Conservation (phyloP, 2,113 vertebrate genomes). For the Microtus richardsoni region DNA sequence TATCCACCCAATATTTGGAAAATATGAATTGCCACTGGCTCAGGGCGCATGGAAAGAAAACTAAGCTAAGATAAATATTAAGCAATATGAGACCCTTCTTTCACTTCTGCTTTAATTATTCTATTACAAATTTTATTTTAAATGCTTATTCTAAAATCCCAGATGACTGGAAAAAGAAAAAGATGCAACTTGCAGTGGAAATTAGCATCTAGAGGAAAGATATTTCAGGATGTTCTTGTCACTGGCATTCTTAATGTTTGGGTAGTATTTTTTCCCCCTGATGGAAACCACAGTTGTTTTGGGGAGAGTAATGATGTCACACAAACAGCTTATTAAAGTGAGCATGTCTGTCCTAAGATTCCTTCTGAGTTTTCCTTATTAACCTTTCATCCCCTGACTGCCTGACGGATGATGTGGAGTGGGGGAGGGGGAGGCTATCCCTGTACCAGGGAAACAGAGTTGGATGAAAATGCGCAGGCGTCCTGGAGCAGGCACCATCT, state of each 20-base stretch:
- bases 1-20: constrained; percentile 77
- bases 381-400: constrained; percentile 21
- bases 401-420: background rate
- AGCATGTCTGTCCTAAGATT: background rate
- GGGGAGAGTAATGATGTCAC: constrained; percentile 14
- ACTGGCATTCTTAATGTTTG: constrained; percentile 34
- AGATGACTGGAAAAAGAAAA: background rate
- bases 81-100: constrained; percentile 21
- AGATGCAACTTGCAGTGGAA: constrained; percentile 4
- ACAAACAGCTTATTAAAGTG: constrained; percentile 19
- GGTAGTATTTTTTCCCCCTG: constrained; percentile 11
- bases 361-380: constrained; percentile 55
- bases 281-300: constrained; percentile 66
- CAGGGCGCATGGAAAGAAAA: constrained; percentile 64
- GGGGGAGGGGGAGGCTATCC: background rate
- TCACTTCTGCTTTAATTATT: constrained; percentile 53
- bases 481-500: background rate
- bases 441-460: constrained; percentile 31
- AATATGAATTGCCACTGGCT: constrained; percentile 64
- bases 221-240: constrained; percentile 1
- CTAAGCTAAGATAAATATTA: constrained; percentile 63
- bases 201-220: constrained; percentile 53
- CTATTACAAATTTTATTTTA: constrained; percentile 37
- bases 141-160: constrained; percentile 8
- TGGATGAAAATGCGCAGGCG: background rate